Conservation (phyloP, 2,797 vertebrate genomes). For the Micrastur ruficollis region DNA sequence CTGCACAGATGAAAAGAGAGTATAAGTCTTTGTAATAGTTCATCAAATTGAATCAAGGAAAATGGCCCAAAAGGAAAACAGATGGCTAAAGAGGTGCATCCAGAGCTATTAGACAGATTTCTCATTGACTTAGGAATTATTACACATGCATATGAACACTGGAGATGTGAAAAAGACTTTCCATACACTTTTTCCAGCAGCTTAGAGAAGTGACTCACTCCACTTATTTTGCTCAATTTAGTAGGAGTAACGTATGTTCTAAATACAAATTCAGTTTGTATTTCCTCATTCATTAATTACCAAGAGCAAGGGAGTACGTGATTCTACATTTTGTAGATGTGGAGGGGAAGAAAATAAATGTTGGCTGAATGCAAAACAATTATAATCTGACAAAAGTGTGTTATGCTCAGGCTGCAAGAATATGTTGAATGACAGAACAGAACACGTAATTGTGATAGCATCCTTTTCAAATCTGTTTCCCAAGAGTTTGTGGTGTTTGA, state of each 20-base stretch:
- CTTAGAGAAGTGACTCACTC: not conserved
- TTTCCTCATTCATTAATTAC: constrained; percentile 15
- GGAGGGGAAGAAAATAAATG: not conserved
- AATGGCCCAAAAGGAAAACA: not conserved
- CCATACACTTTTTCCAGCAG: not conserved
- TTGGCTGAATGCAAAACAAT: not conserved
- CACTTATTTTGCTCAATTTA: constrained; percentile 21
- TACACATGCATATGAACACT: not conserved
- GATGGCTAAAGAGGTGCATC: not conserved
- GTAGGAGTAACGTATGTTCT: not conserved
- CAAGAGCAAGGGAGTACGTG: not conserved
- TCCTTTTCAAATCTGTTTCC: not conserved
- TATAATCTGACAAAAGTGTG: not conserved
- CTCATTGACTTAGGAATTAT: not conserved
- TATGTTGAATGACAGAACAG: not conserved
- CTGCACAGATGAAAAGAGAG: not conserved
- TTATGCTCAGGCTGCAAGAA: not conserved
- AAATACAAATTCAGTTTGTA: not conserved
- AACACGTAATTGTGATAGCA: not conserved
- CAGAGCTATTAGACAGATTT: not conserved
- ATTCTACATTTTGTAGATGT: not conserved
- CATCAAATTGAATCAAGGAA: not conserved
- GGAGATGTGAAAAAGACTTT: not conserved
- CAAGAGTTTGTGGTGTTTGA: not conserved
- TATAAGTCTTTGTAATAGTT: not conserved